These are phyloP conservation scores for Drosophila equinoxialis DNA, from an alignment of 1,140 invertebrate genomes.

Conservation along the genomic window DNA sequence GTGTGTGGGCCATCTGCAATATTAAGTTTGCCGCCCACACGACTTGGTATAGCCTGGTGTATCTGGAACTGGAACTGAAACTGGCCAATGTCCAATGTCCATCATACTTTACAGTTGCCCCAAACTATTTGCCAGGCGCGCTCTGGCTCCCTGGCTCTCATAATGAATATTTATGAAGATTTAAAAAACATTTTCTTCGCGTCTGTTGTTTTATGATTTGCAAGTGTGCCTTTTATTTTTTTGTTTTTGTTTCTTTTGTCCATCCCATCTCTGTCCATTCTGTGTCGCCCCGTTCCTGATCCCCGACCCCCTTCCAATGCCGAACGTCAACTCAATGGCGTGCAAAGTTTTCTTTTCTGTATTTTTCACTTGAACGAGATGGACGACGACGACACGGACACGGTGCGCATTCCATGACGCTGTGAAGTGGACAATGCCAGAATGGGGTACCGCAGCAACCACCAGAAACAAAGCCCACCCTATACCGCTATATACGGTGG, in stretches of 20 bases:
- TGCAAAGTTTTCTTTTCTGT: conserved; percentile 67
- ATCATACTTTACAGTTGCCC: conserved; percentile 60
- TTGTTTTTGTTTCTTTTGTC: conserved; percentile 13
- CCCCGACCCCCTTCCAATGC: background rate
- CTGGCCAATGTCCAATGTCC: conserved; percentile 44
- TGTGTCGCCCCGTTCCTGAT: background rate
- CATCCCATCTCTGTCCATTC: background rate
- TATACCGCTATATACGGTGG: conserved; percentile 7
- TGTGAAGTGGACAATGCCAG: conserved; percentile 19
- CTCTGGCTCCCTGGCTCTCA: conserved; percentile 36
- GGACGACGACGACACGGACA: conserved; percentile 28
- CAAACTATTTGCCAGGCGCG: conserved; percentile 72
- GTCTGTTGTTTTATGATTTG: conserved; percentile 82
- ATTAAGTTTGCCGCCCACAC: conserved; percentile 60
- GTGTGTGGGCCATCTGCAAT: conserved; percentile 71
- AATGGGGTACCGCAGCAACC: conserved; percentile 5
- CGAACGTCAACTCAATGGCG: conserved; percentile 68
- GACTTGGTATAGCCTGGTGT: conserved; percentile 11
- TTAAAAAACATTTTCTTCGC: conserved; percentile 82
- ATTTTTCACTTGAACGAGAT: conserved; percentile 64
- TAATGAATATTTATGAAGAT: conserved; percentile 82
- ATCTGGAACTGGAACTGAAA: background rate
- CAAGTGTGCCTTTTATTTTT: conserved; percentile 66
- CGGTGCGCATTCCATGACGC: conserved; percentile 10
- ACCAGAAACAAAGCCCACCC: conserved; percentile 7